Evolutionary conservation across 2,888 invertebrate species (phyloP).

Genomic region (Apamea sordens): DNA sequence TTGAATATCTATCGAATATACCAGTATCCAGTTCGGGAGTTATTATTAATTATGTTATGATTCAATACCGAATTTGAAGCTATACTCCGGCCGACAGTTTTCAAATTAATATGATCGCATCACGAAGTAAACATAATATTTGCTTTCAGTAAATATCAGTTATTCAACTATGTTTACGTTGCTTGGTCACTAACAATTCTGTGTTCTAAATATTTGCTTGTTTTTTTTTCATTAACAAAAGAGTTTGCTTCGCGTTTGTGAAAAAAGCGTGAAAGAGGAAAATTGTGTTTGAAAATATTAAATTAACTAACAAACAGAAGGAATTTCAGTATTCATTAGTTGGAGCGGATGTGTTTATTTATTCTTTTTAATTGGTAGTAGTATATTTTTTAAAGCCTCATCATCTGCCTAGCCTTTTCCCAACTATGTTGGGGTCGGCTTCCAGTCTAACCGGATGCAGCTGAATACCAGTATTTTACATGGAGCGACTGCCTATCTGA

Average conservation of each 20-base stretch:
- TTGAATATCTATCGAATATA: neutral
- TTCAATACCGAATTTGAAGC: constrained; percentile 5
- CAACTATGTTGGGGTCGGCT: too few species aligned
- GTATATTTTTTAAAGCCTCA: neutral
- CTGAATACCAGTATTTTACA: too few species aligned
- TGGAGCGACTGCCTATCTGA: too few species aligned
- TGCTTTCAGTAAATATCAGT: constrained; percentile 29
- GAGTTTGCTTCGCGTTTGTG: constrained; percentile 11
- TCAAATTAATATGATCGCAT: constrained; percentile 23
- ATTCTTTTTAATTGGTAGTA: neutral
- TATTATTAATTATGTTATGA: constrained; percentile 24
- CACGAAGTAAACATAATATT: constrained; percentile 27
- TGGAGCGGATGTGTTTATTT: neutral
- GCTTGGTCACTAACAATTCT: constrained; percentile 25
- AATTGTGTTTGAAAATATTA: constrained; percentile 15
- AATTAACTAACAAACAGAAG: constrained; percentile 5
- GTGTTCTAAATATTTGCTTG: constrained; percentile 17
- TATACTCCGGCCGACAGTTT: constrained; percentile 20
- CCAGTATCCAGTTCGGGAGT: neutral
- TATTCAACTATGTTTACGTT: constrained; percentile 22
- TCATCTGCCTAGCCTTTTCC: too few species aligned
- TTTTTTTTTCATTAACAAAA: constrained; percentile 19
- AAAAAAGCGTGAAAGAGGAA: constrained; percentile 19
- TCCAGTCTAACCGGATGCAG: too few species aligned
- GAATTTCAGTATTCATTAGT: constrained; percentile 2